phyloP scores from a whole-genome alignment of 2,888 invertebrate species.

The Drosophila sordidapex region DNA sequence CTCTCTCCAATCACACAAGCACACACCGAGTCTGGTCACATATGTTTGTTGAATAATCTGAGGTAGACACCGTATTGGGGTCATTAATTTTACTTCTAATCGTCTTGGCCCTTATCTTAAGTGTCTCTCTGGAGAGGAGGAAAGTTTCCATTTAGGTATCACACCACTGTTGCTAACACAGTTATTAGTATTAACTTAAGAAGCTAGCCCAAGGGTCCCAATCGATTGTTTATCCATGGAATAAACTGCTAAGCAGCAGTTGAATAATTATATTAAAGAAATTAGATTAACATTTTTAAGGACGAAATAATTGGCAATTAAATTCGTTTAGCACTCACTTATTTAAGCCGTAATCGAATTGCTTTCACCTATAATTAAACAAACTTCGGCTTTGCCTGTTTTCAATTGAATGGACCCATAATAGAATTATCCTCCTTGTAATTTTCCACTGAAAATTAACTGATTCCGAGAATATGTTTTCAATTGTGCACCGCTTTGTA shows the following conservation, averaged over 20 bases:
- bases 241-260: neutral
- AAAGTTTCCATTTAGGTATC: constrained; percentile 34
- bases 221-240: neutral
- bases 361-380: neutral
- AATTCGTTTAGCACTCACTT: constrained; percentile 10
- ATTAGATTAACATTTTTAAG: constrained; percentile 1
- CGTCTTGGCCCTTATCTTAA: constrained; percentile 23
- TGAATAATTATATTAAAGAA: neutral
- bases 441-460: neutral
- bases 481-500: constrained; percentile 11
- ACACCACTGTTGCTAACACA: constrained; percentile 27
- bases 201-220: constrained; percentile 19
- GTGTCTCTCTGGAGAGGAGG: neutral
- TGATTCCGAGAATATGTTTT: neutral
- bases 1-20: neutral
- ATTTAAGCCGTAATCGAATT: neutral
- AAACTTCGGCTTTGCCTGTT: neutral
- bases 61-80: constrained; percentile 20
- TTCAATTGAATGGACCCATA: constrained; percentile 1
- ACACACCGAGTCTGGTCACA: neutral
- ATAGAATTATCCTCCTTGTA: neutral
- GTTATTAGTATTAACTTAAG: constrained; percentile 41
- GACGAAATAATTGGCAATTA: neutral
- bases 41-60: constrained; percentile 34
- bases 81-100: constrained; percentile 60